Conservation (phyloP, 2,888 invertebrate species). For the Hymenopus coronatus region DNA sequence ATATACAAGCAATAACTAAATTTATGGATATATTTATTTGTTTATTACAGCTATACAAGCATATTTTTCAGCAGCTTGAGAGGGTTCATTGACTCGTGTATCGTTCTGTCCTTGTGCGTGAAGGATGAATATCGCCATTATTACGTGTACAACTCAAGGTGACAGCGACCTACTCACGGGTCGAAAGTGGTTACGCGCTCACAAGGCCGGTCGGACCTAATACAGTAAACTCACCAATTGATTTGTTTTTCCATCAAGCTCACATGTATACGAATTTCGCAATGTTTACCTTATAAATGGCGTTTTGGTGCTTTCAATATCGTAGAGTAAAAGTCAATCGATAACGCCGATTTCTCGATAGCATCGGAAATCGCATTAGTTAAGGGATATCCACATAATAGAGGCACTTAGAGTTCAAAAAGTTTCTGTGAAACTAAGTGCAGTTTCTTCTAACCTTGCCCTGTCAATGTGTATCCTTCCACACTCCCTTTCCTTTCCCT, state of each 20-base stretch:
- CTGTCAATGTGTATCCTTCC: too few relatives aligned
- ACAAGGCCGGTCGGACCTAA: neutral
- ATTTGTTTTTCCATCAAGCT: neutral
- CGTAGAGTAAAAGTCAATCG: neutral
- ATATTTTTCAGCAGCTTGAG: neutral
- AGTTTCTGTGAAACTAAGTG: too few relatives aligned
- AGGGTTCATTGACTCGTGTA: neutral
- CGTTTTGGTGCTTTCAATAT: neutral
- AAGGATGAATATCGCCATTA: neutral
- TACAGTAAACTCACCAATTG: neutral
- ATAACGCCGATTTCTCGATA: neutral
- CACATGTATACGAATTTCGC: neutral
- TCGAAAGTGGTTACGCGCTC: neutral
- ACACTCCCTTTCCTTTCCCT: too few relatives aligned
- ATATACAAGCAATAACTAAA: too few relatives aligned
- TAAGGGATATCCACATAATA: neutral
- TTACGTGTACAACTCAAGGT: neutral
- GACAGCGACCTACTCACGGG: neutral
- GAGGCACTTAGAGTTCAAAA: too few relatives aligned
- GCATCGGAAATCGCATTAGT: neutral
- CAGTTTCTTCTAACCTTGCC: too few relatives aligned
- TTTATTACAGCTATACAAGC: too few relatives aligned
- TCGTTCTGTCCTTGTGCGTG: neutral
- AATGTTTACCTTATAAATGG: neutral
- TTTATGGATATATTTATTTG: too few relatives aligned